A percentile compares a stretch with the other conserved stretches of the same genome.
Evolutionary conservation across 2,113 vertebrate genomes (phyloP).

Genomic region (Cebus imitator): DNA sequence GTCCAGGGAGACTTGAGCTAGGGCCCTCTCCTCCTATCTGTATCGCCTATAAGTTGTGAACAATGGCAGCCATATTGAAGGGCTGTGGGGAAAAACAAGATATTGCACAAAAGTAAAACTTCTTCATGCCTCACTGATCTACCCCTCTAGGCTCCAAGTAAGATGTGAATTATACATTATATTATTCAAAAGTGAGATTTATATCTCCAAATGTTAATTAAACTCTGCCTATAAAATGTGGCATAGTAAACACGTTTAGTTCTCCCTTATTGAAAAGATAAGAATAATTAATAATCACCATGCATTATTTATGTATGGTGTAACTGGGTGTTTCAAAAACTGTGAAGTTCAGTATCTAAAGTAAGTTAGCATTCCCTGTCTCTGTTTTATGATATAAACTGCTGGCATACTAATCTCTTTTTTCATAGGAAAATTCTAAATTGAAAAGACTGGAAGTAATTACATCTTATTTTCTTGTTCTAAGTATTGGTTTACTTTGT

Average conservation of each 20-base stretch:
- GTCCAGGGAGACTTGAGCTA: not conserved
- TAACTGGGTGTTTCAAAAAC: not conserved
- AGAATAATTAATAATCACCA: conserved; percentile 31
- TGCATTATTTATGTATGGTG: conserved; percentile 8
- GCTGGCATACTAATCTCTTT: not conserved
- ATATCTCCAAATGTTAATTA: conserved; percentile 44
- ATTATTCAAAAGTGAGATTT: conserved; percentile 43
- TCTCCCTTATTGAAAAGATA: conserved; percentile 29
- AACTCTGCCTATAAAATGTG: conserved; percentile 14
- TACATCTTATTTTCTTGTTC: not conserved
- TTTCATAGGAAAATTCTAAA: not conserved
- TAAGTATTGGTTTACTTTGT: not conserved
- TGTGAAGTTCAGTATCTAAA: not conserved
- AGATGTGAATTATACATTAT: not conserved
- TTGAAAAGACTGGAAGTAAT: not conserved
- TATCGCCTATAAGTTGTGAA: not conserved
- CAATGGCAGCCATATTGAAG: fast-evolving
- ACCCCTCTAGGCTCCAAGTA: not conserved
- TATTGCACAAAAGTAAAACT: fast-evolving
- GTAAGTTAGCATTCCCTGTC: not conserved
- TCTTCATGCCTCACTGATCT: not conserved
- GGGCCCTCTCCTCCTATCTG: not conserved
- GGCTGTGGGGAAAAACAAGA: not conserved
- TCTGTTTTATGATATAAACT: conserved; percentile 23
- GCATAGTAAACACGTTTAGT: conserved; percentile 3